A percentile compares a stretch with the other conserved stretches of the same genome.
Conservation (phyloP, 2,888 invertebrate genomes). For the Venusia cambrica region DNA sequence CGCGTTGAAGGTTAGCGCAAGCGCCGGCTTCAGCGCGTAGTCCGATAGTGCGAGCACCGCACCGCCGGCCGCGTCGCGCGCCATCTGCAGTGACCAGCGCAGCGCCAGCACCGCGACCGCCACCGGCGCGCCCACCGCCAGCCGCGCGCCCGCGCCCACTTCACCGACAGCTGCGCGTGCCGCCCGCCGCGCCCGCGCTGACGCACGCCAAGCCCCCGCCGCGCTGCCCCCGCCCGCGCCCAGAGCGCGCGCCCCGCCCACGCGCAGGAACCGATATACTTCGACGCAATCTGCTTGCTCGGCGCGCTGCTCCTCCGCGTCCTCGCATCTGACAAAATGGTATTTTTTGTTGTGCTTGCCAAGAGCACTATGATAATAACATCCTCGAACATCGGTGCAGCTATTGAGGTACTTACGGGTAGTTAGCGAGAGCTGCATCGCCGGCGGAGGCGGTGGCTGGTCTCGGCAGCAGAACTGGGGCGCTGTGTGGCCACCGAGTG, state of each 20-base stretch:
- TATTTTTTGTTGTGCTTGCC: no score
- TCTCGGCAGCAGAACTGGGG: constrained; percentile 8
- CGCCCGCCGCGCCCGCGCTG: constrained; percentile 31
- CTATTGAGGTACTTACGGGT: no score
- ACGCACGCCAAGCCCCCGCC: constrained; percentile 30
- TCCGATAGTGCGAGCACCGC: constrained; percentile 68
- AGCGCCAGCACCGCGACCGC: constrained; percentile 82
- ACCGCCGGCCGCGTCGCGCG: constrained; percentile 40
- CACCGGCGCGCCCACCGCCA: constrained; percentile 81
- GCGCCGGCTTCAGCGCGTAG: constrained; percentile 85
- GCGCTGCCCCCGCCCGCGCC: constrained; percentile 29
- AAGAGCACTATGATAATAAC: no score
- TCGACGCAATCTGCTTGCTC: constrained; percentile 54
- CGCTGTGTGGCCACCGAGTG: constrained; percentile 1
- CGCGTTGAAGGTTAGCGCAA: constrained; percentile 85
- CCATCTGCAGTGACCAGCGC: constrained; percentile 45
- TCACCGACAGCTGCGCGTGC: constrained; percentile 30
- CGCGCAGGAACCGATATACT: constrained; percentile 54
- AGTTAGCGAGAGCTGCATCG: no score
- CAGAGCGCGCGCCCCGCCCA: constrained; percentile 33
- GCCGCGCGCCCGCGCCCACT: constrained; percentile 49
- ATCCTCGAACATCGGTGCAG: no score
- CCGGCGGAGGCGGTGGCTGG: constrained; percentile 5
- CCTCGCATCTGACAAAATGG: no score
- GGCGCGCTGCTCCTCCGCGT: constrained; percentile 1